These are phyloP conservation scores for Synanthedon formicaeformis DNA, from an alignment of 2,888 invertebrate genomes.

Conservation along the genomic window DNA sequence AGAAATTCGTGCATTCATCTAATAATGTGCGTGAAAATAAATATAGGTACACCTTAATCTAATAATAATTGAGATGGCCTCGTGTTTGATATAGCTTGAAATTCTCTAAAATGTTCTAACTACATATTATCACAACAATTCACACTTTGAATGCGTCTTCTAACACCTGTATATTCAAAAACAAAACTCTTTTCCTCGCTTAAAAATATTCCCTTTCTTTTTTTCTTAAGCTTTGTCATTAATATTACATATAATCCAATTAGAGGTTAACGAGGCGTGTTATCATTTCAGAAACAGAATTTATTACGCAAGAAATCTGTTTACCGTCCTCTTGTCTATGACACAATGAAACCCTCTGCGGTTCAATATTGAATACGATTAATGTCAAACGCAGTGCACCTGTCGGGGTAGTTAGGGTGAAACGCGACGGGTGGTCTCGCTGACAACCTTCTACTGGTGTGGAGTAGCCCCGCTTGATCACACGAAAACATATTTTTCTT, in stretches of 20 bases:
- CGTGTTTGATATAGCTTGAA: too few relatives aligned
- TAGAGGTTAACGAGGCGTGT: neutral
- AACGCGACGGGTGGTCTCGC: neutral
- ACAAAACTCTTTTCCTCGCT: too few relatives aligned
- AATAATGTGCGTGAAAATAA: too few relatives aligned
- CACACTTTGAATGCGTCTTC: too few relatives aligned
- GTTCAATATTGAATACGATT: conserved; percentile 1
- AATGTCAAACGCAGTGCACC: neutral
- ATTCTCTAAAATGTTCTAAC: too few relatives aligned
- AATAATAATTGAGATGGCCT: too few relatives aligned
- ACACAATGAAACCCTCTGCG: neutral
- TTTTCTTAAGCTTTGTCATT: too few relatives aligned
- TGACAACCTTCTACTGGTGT: neutral
- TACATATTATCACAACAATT: too few relatives aligned
- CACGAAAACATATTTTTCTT: neutral
- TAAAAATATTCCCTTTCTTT: too few relatives aligned
- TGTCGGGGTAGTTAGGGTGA: neutral
- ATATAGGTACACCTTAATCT: too few relatives aligned
- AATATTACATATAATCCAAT: neutral
- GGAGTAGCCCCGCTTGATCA: neutral
- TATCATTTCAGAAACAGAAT: neutral
- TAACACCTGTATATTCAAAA: too few relatives aligned
- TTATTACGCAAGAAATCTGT: neutral
- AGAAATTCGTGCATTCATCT: too few relatives aligned
- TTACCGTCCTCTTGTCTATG: neutral